phyloP scores from a whole-genome alignment of 2,797 vertebrate genomes.

The Siniperca scherzeri region DNA sequence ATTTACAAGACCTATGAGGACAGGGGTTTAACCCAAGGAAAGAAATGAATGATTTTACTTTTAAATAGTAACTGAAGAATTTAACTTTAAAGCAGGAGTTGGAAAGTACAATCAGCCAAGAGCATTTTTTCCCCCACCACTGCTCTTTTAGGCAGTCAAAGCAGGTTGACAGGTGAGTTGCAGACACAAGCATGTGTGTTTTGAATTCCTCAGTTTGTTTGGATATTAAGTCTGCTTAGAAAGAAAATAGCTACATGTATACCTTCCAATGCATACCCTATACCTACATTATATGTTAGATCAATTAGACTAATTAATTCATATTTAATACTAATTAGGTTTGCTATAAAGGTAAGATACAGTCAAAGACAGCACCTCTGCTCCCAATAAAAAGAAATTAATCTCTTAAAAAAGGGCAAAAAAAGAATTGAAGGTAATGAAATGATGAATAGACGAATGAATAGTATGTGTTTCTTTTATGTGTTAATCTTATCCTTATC shows the following conservation, averaged over 20 bases:
- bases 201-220: conserved; percentile 7
- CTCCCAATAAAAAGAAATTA: not conserved
- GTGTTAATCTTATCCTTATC: not conserved
- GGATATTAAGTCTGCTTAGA: not conserved
- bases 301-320: not conserved
- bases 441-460: not conserved
- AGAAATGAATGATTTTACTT: conserved; percentile 11
- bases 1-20: conserved; percentile 25
- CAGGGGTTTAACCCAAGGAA: not conserved
- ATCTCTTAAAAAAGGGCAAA: not conserved
- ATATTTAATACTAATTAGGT: not conserved
- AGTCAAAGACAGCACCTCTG: not conserved
- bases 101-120: conserved; percentile 18
- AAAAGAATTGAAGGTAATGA: not conserved
- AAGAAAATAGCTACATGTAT: not conserved
- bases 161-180: conserved; percentile 9
- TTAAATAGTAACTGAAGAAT: conserved; percentile 21
- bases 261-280: not conserved
- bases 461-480: not conserved
- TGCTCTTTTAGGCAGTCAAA: conserved; percentile 33
- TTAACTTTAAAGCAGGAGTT: conserved; percentile 21
- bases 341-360: not conserved
- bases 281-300: not conserved
- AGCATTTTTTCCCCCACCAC: not conserved
- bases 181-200: conserved; percentile 13